Base-by-base conservation (phyloP, 2,113 vertebrate species). In the Chaetura pelagica region DNA sequence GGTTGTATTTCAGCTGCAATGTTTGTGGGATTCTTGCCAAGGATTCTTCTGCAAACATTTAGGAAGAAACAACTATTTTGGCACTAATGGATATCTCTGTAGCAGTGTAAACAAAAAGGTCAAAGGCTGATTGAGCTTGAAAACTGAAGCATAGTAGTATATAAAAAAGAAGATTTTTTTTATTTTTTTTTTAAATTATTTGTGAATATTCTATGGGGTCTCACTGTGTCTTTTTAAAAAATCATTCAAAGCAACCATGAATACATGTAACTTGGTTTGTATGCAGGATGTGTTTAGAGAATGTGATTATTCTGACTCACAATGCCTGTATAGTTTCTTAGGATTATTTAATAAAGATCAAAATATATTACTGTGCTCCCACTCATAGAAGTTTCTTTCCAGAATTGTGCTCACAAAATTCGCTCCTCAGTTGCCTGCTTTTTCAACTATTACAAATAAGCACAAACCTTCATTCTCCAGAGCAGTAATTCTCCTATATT, bases 401-500 rank as follows among this genome's bases (percentile, higher is more conserved):
- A 89, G 63, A 80, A 69, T 8, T 40, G 8, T 51, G 7, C 29
- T 66, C 63, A 73, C 24, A 35, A 84, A 74, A 59, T 14, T 83
- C 51, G 34, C 21, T 44, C 42, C 27, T 81, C 58, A 40, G 20
- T 46, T 89, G 40, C 35, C 54, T 80, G 46, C 1, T 69, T 75
- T 89, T 85, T 62, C 7, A 17, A 34, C 59, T 59, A 23, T 80
- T 88, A 58, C 7, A 29, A 62, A 58, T 59, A 80, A 90, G 93
- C 23, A 90, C 83, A 91, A 84, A 38, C 24, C 40, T 91, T 96
- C 78, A 35, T 91, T 92, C 68, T 90, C 42, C 71, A 38, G 26
- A 94, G 63, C 75, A 88, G 84, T 86, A 82, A 92, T 66, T 80
- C 72, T 83, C 22, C 4, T 46, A 57, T 64, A 71, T 94, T 94